Evolutionary conservation across 2,113 vertebrate species (phyloP).

Genomic region (Lutjanus erythropterus): DNA sequence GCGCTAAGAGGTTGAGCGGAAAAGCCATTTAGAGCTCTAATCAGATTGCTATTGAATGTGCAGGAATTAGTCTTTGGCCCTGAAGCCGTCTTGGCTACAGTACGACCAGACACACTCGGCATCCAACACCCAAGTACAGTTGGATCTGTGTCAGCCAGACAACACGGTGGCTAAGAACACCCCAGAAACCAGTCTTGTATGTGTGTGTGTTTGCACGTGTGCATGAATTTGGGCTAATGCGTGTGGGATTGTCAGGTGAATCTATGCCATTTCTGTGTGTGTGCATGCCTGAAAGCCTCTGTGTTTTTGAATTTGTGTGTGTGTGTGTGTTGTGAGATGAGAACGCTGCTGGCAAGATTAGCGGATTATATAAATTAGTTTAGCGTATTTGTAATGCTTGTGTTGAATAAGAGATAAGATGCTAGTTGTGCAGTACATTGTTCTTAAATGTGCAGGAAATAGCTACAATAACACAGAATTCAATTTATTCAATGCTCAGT

Average conservation of each 20-base stretch:
- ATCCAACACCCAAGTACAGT: constrained; percentile 38
- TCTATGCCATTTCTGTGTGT: not conserved
- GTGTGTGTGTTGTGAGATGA: constrained; percentile 25
- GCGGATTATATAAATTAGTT: constrained; percentile 63
- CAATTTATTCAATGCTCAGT: constrained; percentile 25
- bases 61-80: constrained; percentile 70
- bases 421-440: constrained; percentile 25
- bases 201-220: constrained; percentile 7
- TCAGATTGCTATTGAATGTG: constrained; percentile 82
- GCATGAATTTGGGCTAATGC: not conserved
- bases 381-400: constrained; percentile 54
- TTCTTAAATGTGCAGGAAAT: constrained; percentile 44
- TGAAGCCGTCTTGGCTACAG: constrained; percentile 50
- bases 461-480: constrained; percentile 16
- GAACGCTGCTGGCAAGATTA: constrained; percentile 58
- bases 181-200: not conserved
- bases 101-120: constrained; percentile 50
- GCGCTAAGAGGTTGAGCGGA: constrained; percentile 76
- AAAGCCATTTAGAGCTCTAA: constrained; percentile 82
- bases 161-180: constrained; percentile 7
- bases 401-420: constrained; percentile 51
- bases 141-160: constrained; percentile 58
- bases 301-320: constrained; percentile 1
- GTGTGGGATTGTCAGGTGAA: not conserved
- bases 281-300: not conserved